phyloP scores from a whole-genome alignment of 2,888 invertebrate genomes.

The Epirrhoe tristata region DNA sequence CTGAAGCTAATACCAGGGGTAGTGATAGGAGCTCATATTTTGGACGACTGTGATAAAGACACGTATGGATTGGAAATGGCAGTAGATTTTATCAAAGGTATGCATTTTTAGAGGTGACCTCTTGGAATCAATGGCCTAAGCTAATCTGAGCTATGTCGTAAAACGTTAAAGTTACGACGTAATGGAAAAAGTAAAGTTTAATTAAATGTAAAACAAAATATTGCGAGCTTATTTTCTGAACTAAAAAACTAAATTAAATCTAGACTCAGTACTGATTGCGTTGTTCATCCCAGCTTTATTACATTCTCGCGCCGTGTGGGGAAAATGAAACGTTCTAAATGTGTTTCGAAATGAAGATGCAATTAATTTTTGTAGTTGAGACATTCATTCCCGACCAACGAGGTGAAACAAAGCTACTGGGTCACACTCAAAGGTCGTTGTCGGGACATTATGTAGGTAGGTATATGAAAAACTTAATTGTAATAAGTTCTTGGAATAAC shows the following conservation, averaged over 20 bases:
- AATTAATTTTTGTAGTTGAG: conserved; percentile 8
- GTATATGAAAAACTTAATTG: no score
- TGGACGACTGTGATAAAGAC: conserved; percentile 98
- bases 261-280: conserved; percentile 17
- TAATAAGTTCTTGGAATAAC: no score
- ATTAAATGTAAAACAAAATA: neutral
- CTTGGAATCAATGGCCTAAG: neutral
- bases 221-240: conserved; percentile 14
- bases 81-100: conserved; percentile 98
- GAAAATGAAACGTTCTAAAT: conserved; percentile 12
- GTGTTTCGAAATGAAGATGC: conserved; percentile 11
- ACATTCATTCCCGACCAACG: neutral
- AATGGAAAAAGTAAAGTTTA: conserved; percentile 13
- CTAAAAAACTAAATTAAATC: conserved; percentile 14
- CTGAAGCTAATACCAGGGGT: conserved; percentile 90
- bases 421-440: neutral
- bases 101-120: conserved; percentile 6
- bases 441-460: no score
- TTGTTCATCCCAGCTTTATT: conserved; percentile 21
- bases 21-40: conserved; percentile 93
- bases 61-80: conserved; percentile 98
- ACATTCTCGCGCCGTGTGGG: conserved; percentile 10
- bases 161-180: conserved; percentile 4
- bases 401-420: neutral
- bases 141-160: neutral